These are phyloP conservation scores for Palythoa heliodiscus DNA, from an alignment of 92 coral and sea anemone species.

Conservation along the genomic window DNA sequence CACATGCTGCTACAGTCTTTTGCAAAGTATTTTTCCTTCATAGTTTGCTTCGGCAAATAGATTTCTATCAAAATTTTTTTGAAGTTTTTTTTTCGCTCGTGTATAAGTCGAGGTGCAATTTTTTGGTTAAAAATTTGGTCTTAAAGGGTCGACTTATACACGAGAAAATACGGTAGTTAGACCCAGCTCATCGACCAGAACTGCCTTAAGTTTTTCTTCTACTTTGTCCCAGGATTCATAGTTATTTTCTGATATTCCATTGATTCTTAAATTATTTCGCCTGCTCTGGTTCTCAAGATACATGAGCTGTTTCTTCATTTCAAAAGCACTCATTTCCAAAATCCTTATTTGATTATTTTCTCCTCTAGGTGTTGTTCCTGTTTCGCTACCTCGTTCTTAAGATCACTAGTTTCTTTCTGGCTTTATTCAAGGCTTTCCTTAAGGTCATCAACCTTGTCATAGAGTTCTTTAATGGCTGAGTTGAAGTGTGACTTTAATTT, in stretches of 20 bases:
- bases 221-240: neutral
- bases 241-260: neutral
- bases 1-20: too few relatives aligned
- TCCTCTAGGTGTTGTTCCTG: neutral
- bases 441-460: conserved; percentile 1
- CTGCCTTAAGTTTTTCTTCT: neutral
- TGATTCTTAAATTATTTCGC: neutral
- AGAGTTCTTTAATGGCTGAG: neutral
- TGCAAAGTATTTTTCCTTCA: too few relatives aligned
- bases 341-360: neutral
- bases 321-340: neutral
- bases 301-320: neutral
- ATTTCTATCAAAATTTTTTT: too few relatives aligned
- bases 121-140: too few relatives aligned
- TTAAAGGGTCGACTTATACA: too few relatives aligned
- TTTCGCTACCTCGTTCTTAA: neutral
- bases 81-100: too few relatives aligned
- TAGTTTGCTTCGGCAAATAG: too few relatives aligned
- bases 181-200: neutral
- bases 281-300: neutral
- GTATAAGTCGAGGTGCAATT: too few relatives aligned
- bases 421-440: conserved; percentile 6
- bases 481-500: neutral
- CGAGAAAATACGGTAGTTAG: too few relatives aligned
- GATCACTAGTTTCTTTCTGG: neutral